Evolutionary conservation across 2,888 invertebrate species (phyloP).

Genomic region (Actias luna): DNA sequence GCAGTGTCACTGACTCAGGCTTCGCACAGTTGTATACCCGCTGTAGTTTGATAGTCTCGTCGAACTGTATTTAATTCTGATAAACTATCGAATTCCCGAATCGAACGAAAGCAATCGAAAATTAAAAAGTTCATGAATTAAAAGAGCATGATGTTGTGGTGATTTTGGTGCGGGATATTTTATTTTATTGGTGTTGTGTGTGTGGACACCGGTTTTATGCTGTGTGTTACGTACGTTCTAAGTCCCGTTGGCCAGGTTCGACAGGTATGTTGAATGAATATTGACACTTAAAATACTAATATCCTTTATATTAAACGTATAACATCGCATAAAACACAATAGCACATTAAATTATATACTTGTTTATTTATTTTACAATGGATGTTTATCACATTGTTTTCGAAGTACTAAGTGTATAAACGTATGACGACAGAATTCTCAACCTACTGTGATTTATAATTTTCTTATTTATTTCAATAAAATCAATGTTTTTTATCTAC

Average conservation of each 20-base stretch:
- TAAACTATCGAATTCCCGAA: conserved; percentile 33
- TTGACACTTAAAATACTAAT: neutral
- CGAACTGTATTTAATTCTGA: conserved; percentile 12
- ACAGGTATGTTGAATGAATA: conserved; percentile 61
- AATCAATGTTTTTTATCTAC: too few relatives aligned
- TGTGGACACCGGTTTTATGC: conserved; percentile 31
- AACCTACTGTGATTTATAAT: neutral
- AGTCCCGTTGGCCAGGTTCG: conserved; percentile 71
- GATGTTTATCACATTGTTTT: conserved; percentile 1
- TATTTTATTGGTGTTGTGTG: conserved; percentile 40
- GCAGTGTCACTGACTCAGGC: conserved; percentile 79
- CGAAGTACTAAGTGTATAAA: neutral
- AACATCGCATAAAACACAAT: neutral
- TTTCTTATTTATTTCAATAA: neutral
- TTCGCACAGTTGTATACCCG: conserved; percentile 49
- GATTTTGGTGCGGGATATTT: conserved; percentile 28
- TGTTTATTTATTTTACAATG: neutral
- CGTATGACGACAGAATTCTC: neutral
- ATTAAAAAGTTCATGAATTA: conserved; percentile 39
- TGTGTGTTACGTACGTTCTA: conserved; percentile 42
- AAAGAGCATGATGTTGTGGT: conserved; percentile 28
- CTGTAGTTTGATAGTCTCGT: conserved; percentile 35
- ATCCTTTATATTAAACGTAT: neutral
- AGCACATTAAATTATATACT: neutral
- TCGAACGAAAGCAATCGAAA: conserved; percentile 62